Evolutionary conservation across 1,140 invertebrate genomes (phyloP).

Genomic region (Steinernema khuongi): DNA sequence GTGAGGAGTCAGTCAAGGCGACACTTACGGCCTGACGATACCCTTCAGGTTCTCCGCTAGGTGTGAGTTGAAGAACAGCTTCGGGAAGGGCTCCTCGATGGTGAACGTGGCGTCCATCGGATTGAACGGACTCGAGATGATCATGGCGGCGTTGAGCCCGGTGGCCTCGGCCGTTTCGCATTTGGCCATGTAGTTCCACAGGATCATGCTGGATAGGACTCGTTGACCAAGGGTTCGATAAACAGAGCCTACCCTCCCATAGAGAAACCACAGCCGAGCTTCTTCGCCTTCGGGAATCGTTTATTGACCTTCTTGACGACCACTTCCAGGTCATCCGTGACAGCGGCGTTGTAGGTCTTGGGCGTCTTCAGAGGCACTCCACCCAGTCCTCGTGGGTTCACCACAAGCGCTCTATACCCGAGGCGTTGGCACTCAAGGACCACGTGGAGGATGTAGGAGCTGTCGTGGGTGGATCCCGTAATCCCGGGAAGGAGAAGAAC

Average conservation of each 20-base stretch:
- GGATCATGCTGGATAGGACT: conserved; percentile 35
- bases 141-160: conserved; percentile 33
- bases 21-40: conserved; percentile 34
- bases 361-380: conserved; percentile 30
- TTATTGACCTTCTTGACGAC: conserved; percentile 29
- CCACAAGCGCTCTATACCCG: conserved; percentile 32
- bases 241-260: conserved; percentile 37
- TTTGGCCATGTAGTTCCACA: conserved; percentile 39
- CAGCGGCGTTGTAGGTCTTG: conserved; percentile 35
- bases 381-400: conserved; percentile 39
- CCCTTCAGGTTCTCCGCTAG: conserved; percentile 34
- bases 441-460: conserved; percentile 33
- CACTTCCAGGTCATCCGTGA: conserved; percentile 30
- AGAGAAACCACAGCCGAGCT: conserved; percentile 35
- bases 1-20: background rate
- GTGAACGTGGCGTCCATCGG: conserved; percentile 29
- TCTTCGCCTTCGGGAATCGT: conserved; percentile 36
- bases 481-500: conserved; percentile 39
- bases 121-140: conserved; percentile 37
- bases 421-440: conserved; percentile 31
- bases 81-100: conserved; percentile 29
- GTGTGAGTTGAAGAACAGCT: conserved; percentile 28
- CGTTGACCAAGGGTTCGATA: conserved; percentile 15
- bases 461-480: conserved; percentile 38
- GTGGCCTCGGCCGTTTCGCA: conserved; percentile 24